Evolutionary conservation across 2,113 vertebrate genomes (phyloP), one percentile per base, ranked within the genome.

Genomic region (Orthonyx spaldingii): DNA sequence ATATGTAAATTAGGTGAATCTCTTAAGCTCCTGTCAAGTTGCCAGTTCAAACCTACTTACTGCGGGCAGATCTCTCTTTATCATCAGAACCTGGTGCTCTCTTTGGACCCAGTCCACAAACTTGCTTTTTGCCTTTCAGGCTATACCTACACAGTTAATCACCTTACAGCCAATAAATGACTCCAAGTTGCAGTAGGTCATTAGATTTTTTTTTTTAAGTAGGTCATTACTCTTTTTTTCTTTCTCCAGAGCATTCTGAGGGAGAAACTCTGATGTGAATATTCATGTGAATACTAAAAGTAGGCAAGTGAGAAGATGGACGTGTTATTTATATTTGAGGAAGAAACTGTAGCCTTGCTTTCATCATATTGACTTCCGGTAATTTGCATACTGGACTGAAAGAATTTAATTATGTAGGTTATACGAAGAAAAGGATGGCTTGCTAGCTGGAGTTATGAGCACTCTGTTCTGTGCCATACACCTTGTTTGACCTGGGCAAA

Each of bases 401-500:
- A 56, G 81, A 2, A 76, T 76, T 74, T 80, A 72, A 81, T 96
- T 93, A 68, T 6, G 3, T 55, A n/a, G n/a, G 15, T 64, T 69
- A 23, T 37, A 30, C 12, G 49, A 75, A 75, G 79, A 49, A 56
- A 86, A 78, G 32, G n/a, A 21, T 41, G 21, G 16, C 13, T 32
- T 13, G 49, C 27, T 84, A 39, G 59, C 35, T 83, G 7, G 64
- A 90, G 39, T 91, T 89, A 75, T 0, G 37, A 87, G 69, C 0
- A 0, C 68, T 88, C 42, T 71, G 12, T 71, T 90, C 27, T 39
- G 71, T 81, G 60, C 52, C 1, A 1, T 64, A 86, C 41, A 86
- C 64, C 93, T 93, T 78, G 32, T 63, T 80, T 94, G 92, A 96
- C 88, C 92, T 84, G 76, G 60, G 44, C 49, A 92, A 87, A 71